These are phyloP conservation scores for Arvicanthis niloticus DNA, from an alignment of 2,113 vertebrate species.

Conservation along the genomic window DNA sequence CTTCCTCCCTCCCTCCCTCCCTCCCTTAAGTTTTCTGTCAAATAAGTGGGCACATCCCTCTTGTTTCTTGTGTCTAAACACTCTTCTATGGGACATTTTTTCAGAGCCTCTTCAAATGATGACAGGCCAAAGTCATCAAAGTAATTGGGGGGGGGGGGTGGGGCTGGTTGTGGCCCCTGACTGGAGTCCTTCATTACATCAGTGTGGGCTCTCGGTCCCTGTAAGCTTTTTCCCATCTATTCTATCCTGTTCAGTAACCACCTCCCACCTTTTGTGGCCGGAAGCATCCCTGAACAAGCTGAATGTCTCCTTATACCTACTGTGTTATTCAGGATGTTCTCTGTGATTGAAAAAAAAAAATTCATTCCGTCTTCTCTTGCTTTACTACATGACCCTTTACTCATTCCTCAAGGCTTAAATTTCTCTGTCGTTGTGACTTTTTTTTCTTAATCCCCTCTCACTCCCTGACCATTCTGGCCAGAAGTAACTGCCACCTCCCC, in stretches of 20 bases:
- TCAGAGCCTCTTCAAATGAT: background rate
- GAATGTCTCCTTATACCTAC: background rate
- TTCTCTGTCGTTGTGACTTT: background rate
- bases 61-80: background rate
- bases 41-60: background rate
- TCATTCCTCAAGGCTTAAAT: background rate
- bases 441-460: background rate
- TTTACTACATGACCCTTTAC: background rate
- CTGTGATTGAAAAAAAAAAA: background rate
- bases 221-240: background rate
- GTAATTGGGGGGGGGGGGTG: too few species aligned
- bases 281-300: background rate
- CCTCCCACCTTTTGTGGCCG: rapidly evolving
- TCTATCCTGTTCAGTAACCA: background rate
- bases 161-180: background rate
- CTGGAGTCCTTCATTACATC: background rate
- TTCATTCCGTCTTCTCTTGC: background rate
- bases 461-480: background rate
- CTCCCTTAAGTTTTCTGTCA: background rate
- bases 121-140: background rate
- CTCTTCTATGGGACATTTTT: background rate
- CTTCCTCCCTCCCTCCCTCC: background rate
- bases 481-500: background rate
- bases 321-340: background rate
- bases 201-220: rapidly evolving